Evolutionary conservation across 2,888 invertebrate species (phyloP).

Genomic region (Erebia ligea): DNA sequence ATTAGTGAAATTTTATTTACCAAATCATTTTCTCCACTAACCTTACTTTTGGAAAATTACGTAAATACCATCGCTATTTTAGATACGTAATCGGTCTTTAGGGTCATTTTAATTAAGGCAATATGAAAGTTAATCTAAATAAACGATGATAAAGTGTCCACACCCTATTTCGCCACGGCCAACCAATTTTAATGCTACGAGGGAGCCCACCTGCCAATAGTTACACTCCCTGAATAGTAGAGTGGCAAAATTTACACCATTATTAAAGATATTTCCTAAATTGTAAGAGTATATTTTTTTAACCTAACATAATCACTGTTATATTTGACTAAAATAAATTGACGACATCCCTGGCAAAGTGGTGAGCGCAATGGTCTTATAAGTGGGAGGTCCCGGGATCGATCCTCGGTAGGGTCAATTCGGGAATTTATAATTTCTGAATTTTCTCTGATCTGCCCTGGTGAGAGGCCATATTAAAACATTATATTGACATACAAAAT

Average conservation of each 20-base stretch:
- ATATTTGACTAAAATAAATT: no score
- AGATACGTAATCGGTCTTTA: slow-evolving; percentile 40
- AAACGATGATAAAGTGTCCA: slow-evolving; percentile 62
- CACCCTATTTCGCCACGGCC: slow-evolving; percentile 53
- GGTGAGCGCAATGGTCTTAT: no score
- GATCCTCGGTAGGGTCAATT: no score
- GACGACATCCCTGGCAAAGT: no score
- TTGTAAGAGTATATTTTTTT: not conserved
- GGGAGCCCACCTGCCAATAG: slow-evolving; percentile 66
- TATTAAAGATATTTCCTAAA: not conserved
- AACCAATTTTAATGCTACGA: slow-evolving; percentile 69
- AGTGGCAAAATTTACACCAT: not conserved
- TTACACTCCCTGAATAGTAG: slow-evolving; percentile 49
- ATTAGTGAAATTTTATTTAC: not conserved
- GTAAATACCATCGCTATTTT: slow-evolving; percentile 27
- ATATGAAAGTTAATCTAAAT: slow-evolving; percentile 56
- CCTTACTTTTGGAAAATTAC: slow-evolving; percentile 18
- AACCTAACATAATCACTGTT: no score
- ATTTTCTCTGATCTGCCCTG: no score
- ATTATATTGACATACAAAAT: no score
- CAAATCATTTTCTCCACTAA: not conserved
- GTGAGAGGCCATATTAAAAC: no score
- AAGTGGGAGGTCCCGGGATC: no score
- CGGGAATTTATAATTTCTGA: no score
- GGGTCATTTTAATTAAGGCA: slow-evolving; percentile 48